Base-by-base conservation (phyloP, 2,888 invertebrate genomes). In the Rhopalosiphum nymphaeae region DNA sequence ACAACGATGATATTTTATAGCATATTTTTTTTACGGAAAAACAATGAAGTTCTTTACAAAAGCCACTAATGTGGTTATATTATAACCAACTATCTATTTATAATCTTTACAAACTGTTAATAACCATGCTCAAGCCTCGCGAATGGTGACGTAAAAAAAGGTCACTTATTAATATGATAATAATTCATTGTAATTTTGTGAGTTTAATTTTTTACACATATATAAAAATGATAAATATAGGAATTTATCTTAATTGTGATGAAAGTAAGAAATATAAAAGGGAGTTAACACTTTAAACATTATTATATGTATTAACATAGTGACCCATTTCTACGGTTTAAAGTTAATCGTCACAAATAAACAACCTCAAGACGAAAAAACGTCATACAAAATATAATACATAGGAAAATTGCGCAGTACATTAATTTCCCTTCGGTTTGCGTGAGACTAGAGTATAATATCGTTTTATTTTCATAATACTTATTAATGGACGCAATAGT, bases 401-500 rank as follows among this genome's bases (percentile, higher is more conserved):
- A 53, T 44, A 85, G 67, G 5, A 57, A 91, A 92, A 92, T 87
- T 87, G 92, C 92, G 61, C 36, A 86, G 61, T 16, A 36, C 85
- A 86, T 86, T 85, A 42, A 87, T 53, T 93, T 93, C n/a, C n/a
- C 78, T 78, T 25, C n/a, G 9, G 9, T 87, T 36, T 25, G 46
- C 61, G 44, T 93, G 78, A 53, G 29, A 78, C 46, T 29, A 53
- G 49, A 44, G 88, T 29, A 13, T 21, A 67, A 88, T 78, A 67
- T 92, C 49, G 36, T 78, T 67, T 87, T 44, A 88, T 90, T 91
- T 90, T 86, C 94, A 86, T 90, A 85, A 94, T 49, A 90, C 57
- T 93, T 90, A 89, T 94, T 91, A 94, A 91, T 87, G 42, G 91
- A 78, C 78, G 92, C 53, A 53, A 78, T 36, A 53, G 53, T 42